Evolutionary conservation across 2,888 invertebrate species (phyloP).

Genomic region (Adineta ricciae): DNA sequence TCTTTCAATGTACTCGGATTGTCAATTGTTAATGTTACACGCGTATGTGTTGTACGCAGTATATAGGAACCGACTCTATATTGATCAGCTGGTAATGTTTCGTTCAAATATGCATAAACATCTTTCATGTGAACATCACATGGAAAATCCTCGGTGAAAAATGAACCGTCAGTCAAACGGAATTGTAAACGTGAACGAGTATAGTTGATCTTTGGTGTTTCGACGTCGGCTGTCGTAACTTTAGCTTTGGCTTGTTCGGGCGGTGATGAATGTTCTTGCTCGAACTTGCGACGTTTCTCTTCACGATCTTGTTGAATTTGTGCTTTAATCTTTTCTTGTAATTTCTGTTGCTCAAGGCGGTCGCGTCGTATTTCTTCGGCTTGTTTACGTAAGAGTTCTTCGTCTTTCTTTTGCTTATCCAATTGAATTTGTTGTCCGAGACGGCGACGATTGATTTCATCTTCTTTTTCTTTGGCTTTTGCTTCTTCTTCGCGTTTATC

Average conservation of each 20-base stretch:
- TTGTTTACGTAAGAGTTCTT: conserved; percentile 63
- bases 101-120: not conserved
- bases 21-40: not conserved
- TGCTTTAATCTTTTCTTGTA: conserved; percentile 65
- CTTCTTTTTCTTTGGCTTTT: conserved; percentile 32
- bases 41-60: conserved; percentile 8
- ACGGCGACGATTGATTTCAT: conserved; percentile 30
- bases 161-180: conserved; percentile 69
- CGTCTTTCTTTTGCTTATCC: conserved; percentile 64
- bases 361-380: conserved; percentile 66
- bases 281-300: conserved; percentile 29
- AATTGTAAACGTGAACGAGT: conserved; percentile 62
- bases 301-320: conserved; percentile 73
- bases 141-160: conserved; percentile 63
- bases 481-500: conserved; percentile 33
- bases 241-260: conserved; percentile 17
- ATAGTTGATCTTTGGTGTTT: not conserved
- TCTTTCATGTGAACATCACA: not conserved
- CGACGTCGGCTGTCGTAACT: conserved; percentile 9
- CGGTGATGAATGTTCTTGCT: not conserved
- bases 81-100: not conserved
- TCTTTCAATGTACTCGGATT: not conserved
- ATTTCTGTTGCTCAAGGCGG: conserved; percentile 64
- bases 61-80: not conserved
- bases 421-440: conserved; percentile 51